A percentile compares a stretch with the other conserved stretches of the same genome.
Conservation (phyloP, 2,797 vertebrate species). For the Philypnodon macrostomus region DNA sequence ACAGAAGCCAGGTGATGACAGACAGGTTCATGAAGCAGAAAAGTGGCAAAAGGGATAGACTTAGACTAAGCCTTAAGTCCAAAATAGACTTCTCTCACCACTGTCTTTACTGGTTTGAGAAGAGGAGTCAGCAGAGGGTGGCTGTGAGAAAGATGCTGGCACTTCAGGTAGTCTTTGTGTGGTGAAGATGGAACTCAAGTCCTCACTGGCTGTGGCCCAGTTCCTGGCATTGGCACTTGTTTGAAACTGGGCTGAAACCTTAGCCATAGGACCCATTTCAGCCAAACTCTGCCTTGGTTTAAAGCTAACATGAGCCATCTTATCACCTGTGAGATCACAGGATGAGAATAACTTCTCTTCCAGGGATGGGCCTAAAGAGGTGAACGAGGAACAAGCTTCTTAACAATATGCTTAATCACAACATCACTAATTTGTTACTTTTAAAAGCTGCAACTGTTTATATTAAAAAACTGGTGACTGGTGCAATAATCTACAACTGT, state of each 20-base stretch:
- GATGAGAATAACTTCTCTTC: conserved; percentile 91
- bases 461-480: no score
- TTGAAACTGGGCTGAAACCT: conserved; percentile 77
- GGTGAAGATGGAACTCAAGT: conserved; percentile 78
- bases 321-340: conserved; percentile 83
- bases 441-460: no score
- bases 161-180: conserved; percentile 63
- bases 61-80: conserved; percentile 19
- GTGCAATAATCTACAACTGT: no score
- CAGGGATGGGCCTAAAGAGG: conserved; percentile 86
- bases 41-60: conserved; percentile 43
- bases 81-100: conserved; percentile 85
- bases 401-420: conserved; percentile 27
- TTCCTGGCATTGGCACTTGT: conserved; percentile 78
- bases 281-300: conserved; percentile 75
- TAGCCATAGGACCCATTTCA: conserved; percentile 70
- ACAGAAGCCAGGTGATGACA: conserved; percentile 31
- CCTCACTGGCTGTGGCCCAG: conserved; percentile 77
- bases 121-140: conserved; percentile 72
- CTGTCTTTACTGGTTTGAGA: conserved; percentile 74
- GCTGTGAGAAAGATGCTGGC: conserved; percentile 41
- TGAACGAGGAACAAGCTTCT: conserved; percentile 59
- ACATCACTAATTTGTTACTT: conserved; percentile 1
- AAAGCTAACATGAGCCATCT: conserved; percentile 83
- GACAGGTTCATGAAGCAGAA: conserved; percentile 44